Evolutionary conservation across 2,888 invertebrate genomes (phyloP).

Genomic region (Trisateles emortualis): DNA sequence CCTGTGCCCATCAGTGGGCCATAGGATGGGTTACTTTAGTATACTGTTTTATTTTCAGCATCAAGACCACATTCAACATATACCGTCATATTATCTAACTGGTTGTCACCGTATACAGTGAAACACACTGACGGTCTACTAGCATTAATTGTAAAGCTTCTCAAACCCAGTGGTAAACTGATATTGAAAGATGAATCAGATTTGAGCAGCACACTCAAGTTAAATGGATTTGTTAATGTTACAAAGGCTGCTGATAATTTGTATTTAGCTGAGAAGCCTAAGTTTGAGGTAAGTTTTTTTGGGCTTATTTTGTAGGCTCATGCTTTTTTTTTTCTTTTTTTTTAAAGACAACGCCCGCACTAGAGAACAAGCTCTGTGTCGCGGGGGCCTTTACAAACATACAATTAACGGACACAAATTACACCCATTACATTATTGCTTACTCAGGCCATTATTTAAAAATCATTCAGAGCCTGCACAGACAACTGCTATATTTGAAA

Average conservation of each 20-base stretch:
- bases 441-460: too few species aligned
- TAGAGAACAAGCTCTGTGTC: too few species aligned
- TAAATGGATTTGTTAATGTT: constrained; percentile 89
- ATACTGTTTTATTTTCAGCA: constrained; percentile 74
- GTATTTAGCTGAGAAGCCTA: constrained; percentile 88
- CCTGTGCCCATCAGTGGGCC: too few species aligned
- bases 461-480: too few species aligned
- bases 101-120: constrained; percentile 73
- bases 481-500: too few species aligned
- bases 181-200: constrained; percentile 81
- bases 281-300: constrained; percentile 87
- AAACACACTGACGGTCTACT: constrained; percentile 78
- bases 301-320: not conserved
- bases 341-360: too few species aligned
- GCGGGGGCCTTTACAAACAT: too few species aligned
- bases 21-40: too few species aligned
- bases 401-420: too few species aligned
- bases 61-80: constrained; percentile 87
- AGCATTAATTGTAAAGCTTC: constrained; percentile 85
- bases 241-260: constrained; percentile 60
- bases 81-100: constrained; percentile 87
- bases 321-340: too few species aligned
- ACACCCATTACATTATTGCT: too few species aligned
- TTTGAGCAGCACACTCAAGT: constrained; percentile 84
- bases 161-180: constrained; percentile 89